Evolutionary conservation across 2,113 vertebrate genomes (phyloP), one percentile per base, ranked within the genome.

Genomic region (Megaptera novaeangliae): DNA sequence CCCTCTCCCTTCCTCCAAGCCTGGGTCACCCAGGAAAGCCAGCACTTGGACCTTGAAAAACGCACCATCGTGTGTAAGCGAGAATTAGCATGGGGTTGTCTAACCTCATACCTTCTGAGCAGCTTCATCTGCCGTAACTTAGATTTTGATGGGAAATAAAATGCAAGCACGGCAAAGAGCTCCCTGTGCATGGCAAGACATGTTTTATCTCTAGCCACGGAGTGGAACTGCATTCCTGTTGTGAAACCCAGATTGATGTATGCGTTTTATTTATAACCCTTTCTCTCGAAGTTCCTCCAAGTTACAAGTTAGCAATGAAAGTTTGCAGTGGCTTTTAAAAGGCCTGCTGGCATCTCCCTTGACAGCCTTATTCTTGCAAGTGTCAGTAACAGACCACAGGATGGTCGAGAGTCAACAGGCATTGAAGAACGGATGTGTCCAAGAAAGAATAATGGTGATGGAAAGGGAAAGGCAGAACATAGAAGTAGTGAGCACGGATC

Each of bases 131-230:
- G 88, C 97, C 89, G 81, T 98, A 96, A 98, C 88, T 98, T 97
- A 95, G 86, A 95, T 20, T 66, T 78, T 89, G 97, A 95, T 95
- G 95, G 97, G 95, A 97, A 97, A 97, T 97, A 95, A 96, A 97
- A 96, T 41, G 86, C 89, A 63, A 57, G 94, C 49, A 4, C 2
- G 29, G 80, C 15, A 8, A 64, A 96, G 63, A 46, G 87, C 96
- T 98, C 95, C 92, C 96, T 96, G 97, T 85, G 98, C 97, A 94
- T 75, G 78, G 90, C 90, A 96, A 97, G 98, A 97, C 96, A 94
- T 97, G 94, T 92, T 98, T 98, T 96, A 98, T 97, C 96, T 98
- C 92, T 83, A 96, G 96, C 96, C 97, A 96, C 11, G 17, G 80
- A 95, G 41, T 64, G 29, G 94, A 95, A 95, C 68, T 97, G 97